Conservation (phyloP, 2,797 vertebrate species). For the Myotis planiceps region DNA sequence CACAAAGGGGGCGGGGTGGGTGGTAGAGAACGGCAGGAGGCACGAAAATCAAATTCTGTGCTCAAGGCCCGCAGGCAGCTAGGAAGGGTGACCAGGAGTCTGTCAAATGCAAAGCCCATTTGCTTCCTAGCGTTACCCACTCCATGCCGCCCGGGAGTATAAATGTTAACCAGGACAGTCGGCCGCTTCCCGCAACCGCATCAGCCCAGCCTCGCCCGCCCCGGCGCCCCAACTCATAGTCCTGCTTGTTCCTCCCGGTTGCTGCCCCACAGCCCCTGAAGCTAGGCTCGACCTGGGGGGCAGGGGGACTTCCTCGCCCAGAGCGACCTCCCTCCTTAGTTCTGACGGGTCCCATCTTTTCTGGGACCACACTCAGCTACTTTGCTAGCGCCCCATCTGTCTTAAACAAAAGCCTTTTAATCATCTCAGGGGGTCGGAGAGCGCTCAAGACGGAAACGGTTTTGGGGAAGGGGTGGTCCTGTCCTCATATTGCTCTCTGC, state of each 20-base stretch:
- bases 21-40: background rate
- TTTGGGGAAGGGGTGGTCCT: background rate
- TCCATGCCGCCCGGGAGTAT: background rate
- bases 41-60: background rate
- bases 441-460: background rate
- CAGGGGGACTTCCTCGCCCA: background rate
- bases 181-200: background rate
- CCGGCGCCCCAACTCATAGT: background rate
- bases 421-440: conserved; percentile 8
- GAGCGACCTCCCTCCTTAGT: background rate
- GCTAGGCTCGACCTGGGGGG: background rate
- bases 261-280: background rate
- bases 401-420: conserved; percentile 78
- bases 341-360: background rate
- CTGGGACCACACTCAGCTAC: conserved; percentile 44
- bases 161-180: background rate
- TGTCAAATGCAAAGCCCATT: conserved; percentile 36
- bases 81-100: background rate
- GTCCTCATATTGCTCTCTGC: background rate
- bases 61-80: background rate
- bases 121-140: background rate
- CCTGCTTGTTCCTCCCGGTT: background rate
- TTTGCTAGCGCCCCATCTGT: conserved; percentile 35
- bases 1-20: background rate
- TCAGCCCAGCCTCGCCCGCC: background rate